A percentile compares a stretch with the other conserved stretches of the same genome.
Conservation (phyloP, 2,888 invertebrate genomes). For the Morpho achilles region DNA sequence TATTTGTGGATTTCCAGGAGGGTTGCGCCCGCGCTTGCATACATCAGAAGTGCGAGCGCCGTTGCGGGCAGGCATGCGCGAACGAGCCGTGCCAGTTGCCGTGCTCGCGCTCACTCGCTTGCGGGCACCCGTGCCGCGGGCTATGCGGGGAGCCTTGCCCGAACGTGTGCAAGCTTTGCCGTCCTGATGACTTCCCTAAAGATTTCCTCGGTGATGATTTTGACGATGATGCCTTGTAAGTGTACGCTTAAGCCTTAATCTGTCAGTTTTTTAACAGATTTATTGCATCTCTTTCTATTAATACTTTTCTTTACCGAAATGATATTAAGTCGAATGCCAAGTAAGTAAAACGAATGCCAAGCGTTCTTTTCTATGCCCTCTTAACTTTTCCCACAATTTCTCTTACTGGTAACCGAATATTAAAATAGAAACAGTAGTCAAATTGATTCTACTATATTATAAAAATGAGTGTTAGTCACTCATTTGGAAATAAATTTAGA, state of each 20-base stretch:
- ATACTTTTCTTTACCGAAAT: too few relatives aligned
- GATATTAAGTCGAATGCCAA: too few relatives aligned
- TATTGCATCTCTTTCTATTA: too few relatives aligned
- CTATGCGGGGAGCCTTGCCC: conserved; percentile 87
- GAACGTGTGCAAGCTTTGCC: conserved; percentile 77
- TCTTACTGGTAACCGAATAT: too few relatives aligned
- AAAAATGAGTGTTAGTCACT: too few relatives aligned
- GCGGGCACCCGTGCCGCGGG: conserved; percentile 83
- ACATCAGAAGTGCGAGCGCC: conserved; percentile 67
- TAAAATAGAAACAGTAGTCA: too few relatives aligned
- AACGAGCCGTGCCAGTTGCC: conserved; percentile 60
- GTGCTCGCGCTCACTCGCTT: conserved; percentile 57
- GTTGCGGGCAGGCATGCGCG: conserved; percentile 68
- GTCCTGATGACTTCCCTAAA: conserved; percentile 64
- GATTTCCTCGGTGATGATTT: conserved; percentile 55
- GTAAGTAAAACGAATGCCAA: too few relatives aligned
- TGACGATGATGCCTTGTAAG: conserved; percentile 72
- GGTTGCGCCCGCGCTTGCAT: conserved; percentile 58
- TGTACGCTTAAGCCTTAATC: neutral
- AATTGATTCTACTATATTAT: too few relatives aligned
- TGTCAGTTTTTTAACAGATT: too few relatives aligned
- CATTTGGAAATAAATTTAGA: too few relatives aligned
- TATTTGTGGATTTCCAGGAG: conserved; percentile 42
- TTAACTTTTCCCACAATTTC: too few relatives aligned
- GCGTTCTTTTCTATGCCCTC: too few relatives aligned